Evolutionary conservation across 2,113 vertebrate species (phyloP), one percentile per base, ranked within the genome.

Genomic region (Anoplopoma fimbria): DNA sequence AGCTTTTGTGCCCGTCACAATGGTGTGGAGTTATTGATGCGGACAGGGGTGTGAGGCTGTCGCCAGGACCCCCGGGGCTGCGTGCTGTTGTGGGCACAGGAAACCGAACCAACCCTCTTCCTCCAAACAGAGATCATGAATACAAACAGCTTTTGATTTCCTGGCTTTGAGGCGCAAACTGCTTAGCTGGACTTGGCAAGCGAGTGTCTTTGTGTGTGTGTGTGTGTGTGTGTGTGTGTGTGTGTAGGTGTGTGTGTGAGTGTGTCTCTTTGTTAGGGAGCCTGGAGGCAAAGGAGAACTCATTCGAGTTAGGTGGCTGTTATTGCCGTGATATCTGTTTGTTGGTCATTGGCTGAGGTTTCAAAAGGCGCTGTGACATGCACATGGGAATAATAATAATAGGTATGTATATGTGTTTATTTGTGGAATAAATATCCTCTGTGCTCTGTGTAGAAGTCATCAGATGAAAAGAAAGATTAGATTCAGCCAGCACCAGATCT

Each of bases 1-100:
- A 71, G 81, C 87, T 69, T 94, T 94, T 94, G 89, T 95, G 77
- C 38, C 75, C 3, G 9, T 89, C 87, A 92, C 91, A 91, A 93
- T 93, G 85, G 79, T 14, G 68, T 10, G 21, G 85, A 33, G 77
- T 90, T 88, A 92, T 91, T 91, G 89, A 89, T 89, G 91, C 89
- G 76, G 88, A 83, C 79, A 65, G 77, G 70, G 51, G 76, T 81
- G 83, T 68, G 79, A 86, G 77, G 83, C 69, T 31, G 89, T 88
- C 14, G 84, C 88, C 90, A 88, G 81, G 73, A 86, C 72, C 89
- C 71, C 71, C 49, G 5, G 53, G 82, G 83, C 51, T 40, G 73
- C 27, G n/a, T 14, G n/a, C 29, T 71, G 78, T 47, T 76, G 78
- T 65, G 84, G 85, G 87, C 79, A 84, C 87, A 92, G 89, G 90